Base-by-base conservation (phyloP, 2,797 vertebrate species). In the Gymnoscopelus braueri region DNA sequence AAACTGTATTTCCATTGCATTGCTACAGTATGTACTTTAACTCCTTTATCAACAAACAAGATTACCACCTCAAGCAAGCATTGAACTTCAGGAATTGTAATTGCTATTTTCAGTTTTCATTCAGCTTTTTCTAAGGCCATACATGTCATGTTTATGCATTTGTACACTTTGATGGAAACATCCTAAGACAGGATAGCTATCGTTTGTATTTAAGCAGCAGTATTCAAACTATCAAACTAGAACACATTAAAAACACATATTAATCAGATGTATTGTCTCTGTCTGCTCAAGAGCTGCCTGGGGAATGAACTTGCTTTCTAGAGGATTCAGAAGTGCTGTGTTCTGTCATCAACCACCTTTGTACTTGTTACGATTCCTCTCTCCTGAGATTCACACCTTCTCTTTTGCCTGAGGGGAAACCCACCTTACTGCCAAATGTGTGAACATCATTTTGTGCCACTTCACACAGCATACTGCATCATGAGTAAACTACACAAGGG, bases 171-270 rank as follows among this genome's bases (percentile, higher is more conserved):
- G 35, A 39, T 6, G 5, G 35, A 8, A 39, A 8, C 35, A 39
- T 6, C 35, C 35, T 39, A 39, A 39, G 35, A 8, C 29, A 32
- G 29, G 29, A 5, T 32, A 32, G 5, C 35, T 26, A 15, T 10
- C 48, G 51, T 54, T 65, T 39, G 35, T 52, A 61, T 82, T 81
- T 63, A 72, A 82, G 68, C 56, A 66, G 65, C 53, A 63, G 63
- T 66, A 75, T 77, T 86, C 78, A 52, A 71, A 74, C 39, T 48
- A 76, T 86, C 65, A 83, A 84, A 81, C 74, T 69, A 67, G 76
- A 78, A 78, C 59, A 75, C 57, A 52, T 69, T 72, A 54, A 63
- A 61, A 48, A 77, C 60, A 77, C 67, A 63, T 65, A 79, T 67
- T 71, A 55, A 19, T 23, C 53, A 23, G 19, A 55, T 29, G 13